Conservation (phyloP, 2,113 vertebrate species). For the Gavia stellata region DNA sequence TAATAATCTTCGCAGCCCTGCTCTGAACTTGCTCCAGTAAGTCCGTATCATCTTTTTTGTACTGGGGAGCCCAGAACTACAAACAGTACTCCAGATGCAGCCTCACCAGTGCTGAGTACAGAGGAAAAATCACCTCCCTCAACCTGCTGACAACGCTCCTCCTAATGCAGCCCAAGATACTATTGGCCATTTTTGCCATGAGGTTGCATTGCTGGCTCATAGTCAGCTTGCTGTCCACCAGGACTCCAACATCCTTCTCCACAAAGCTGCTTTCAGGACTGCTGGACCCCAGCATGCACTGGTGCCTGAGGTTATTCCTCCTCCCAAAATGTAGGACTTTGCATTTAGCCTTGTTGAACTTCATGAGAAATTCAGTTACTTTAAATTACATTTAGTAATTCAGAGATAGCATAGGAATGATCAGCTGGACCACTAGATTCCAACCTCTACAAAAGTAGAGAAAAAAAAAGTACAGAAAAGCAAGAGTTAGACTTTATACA, state of each 20-base stretch:
- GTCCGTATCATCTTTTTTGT: neutral
- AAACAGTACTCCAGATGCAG: neutral
- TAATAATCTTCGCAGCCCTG: neutral
- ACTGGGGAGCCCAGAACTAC: neutral
- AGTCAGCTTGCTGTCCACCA: neutral
- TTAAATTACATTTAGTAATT: neutral
- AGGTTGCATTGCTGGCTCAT: neutral
- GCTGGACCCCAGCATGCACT: neutral
- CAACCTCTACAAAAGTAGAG: neutral
- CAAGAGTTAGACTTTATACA: neutral
- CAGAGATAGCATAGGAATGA: neutral
- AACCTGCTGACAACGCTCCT: neutral
- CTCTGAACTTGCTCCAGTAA: neutral
- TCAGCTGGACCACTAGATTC: neutral
- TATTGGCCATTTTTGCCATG: neutral
- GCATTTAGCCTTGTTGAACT: neutral
- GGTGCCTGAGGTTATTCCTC: neutral
- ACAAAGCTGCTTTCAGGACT: neutral
- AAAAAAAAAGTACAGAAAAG: neutral
- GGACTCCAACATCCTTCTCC: neutral
- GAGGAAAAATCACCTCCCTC: neutral
- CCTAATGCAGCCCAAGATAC: neutral
- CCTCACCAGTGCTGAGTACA: neutral
- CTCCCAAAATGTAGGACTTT: neutral
- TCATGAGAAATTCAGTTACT: neutral